A percentile compares a stretch with the other conserved stretches of the same genome.
Conservation (phyloP, 2,113 vertebrate species). For the Caranx melampygus region DNA sequence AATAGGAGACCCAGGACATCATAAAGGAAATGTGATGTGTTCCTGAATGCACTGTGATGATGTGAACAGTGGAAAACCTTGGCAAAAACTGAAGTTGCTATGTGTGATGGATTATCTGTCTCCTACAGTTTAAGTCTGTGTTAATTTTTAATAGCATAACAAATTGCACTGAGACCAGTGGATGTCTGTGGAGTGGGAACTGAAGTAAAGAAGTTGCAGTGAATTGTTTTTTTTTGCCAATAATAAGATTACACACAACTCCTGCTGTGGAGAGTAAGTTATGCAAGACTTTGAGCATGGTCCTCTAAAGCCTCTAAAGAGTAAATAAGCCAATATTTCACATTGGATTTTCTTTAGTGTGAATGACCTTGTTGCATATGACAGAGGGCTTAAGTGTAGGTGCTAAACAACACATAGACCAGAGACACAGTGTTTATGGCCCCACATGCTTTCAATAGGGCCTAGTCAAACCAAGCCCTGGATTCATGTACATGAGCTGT, state of each 20-base stretch:
- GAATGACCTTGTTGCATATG: conserved; percentile 38
- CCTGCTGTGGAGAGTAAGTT: not conserved
- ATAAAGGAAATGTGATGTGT: not conserved
- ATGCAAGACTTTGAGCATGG: not conserved
- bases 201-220: not conserved
- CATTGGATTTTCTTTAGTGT: conserved; percentile 35
- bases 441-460: conserved; percentile 74
- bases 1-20: not conserved
- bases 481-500: conserved; percentile 27
- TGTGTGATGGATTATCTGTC: not conserved
- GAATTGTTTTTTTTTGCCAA: not conserved
- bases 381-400: conserved; percentile 56
- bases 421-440: conserved; percentile 75
- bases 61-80: not conserved
- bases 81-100: not conserved
- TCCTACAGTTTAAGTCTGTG: not conserved
- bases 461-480: conserved; percentile 46
- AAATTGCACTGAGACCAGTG: not conserved
- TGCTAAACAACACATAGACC: conserved; percentile 70
- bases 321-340: not conserved
- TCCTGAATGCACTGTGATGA: not conserved
- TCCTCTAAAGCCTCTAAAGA: not conserved
- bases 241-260: not conserved
- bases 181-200: not conserved
- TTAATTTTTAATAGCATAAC: not conserved